phyloP scores from a whole-genome alignment of 2,797 vertebrate genomes.

The Rhadinocentrus ornatus region DNA sequence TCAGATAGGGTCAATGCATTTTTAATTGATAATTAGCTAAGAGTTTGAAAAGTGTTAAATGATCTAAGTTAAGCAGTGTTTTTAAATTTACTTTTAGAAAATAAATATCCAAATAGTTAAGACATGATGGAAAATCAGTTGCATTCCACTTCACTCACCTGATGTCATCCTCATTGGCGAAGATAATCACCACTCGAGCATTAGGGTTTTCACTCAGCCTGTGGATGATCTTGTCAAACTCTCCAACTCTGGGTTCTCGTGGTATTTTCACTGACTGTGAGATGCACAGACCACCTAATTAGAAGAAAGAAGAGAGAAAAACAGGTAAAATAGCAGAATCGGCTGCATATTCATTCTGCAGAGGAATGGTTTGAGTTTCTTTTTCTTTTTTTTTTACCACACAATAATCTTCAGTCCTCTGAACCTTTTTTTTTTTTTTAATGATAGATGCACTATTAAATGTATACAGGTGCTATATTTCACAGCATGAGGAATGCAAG shows the following conservation, averaged over 20 bases:
- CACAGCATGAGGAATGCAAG: slow-evolving; percentile 47
- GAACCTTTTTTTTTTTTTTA: slow-evolving; percentile 13
- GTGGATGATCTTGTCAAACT: slow-evolving; percentile 94
- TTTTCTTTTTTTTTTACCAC: slow-evolving; percentile 16
- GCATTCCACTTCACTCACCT: slow-evolving; percentile 78
- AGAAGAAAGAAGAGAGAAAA: slow-evolving; percentile 25
- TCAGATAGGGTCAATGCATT: background rate
- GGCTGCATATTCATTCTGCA: background rate
- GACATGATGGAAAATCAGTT: background rate
- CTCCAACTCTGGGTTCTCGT: slow-evolving; percentile 88
- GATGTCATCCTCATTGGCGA: slow-evolving; percentile 95
- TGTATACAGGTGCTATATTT: slow-evolving; percentile 62
- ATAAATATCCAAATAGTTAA: background rate
- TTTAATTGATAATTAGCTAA: background rate
- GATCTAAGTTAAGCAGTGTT: background rate
- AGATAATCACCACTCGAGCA: slow-evolving; percentile 91
- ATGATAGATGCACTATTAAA: slow-evolving; percentile 53
- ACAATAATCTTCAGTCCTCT: slow-evolving; percentile 30
- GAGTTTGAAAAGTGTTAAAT: background rate
- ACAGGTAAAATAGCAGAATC: background rate
- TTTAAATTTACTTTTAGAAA: background rate
- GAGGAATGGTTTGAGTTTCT: background rate
- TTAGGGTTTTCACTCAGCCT: slow-evolving; percentile 93
- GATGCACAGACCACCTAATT: slow-evolving; percentile 90
- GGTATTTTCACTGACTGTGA: slow-evolving; percentile 96